Base-by-base conservation (phyloP, 2,797 vertebrate species). In the Hippocampus kuda region DNA sequence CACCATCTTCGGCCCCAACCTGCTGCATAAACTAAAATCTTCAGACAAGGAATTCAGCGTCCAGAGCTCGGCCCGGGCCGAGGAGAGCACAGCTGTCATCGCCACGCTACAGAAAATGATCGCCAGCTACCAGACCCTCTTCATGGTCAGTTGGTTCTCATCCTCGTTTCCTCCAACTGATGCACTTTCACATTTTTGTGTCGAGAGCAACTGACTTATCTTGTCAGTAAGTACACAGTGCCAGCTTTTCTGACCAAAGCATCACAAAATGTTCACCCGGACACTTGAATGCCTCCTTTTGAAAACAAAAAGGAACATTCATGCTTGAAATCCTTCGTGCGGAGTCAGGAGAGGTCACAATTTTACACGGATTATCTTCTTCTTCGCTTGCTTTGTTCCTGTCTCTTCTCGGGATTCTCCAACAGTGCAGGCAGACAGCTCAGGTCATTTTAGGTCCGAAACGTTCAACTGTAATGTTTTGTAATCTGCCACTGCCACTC, bases 31-130 rank as follows among this genome's bases (percentile, higher is more conserved):
- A 83, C 94, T 95, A 88, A 98, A 98, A 85, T 94, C 83, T 76
- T 94, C 94, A 0, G 95, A 98, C 88, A 97, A 96, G 80, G 95
- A 98, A 85, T 98, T 96, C 91, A 94, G 93, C 0, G 95, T 98
- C 66, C 95, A 97, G 90, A 97, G 95, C 79, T 94, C 94, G 0
- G 94, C 94, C 65, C 83, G 95, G 13, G 95, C 95, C 1, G 95
- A 98, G 84, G 95, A 98, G 85, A 97, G 94, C 85, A 93, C 93
- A 0, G 94, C 94, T 13, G 94, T 97, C 84, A 98, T 98, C 64
- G 90, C 90, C 27, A 93, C 94, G 1, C 92, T 97, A 73, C 92
- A 96, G 86, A 93, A 91, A 79, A 94, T 97, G 93, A 95, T 98
- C 61, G 92, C 94, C 81, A 93, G 92, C 79, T 94, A 90, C 68